Evolutionary conservation across 2,797 vertebrate genomes (phyloP).

Genomic region (Gouania willdenowi): DNA sequence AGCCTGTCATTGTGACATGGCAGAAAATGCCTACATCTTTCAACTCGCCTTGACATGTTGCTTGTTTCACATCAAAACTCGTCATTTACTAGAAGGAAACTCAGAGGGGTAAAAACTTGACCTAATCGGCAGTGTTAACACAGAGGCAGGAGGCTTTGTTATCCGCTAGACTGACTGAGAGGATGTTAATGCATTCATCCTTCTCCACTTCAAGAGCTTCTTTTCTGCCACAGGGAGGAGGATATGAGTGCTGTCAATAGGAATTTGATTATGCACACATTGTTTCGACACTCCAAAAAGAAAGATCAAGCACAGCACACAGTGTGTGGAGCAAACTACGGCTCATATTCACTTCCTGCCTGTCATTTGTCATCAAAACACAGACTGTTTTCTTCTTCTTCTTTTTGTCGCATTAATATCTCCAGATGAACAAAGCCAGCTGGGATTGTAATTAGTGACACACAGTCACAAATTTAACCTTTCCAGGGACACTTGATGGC

Average conservation of each 20-base stretch:
- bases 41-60: constrained; percentile 99
- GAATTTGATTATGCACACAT: constrained; percentile 81
- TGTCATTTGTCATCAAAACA: constrained; percentile 80
- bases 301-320: constrained; percentile 64
- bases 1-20: constrained; percentile 99
- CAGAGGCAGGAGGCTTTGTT: constrained; percentile 95
- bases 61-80: constrained; percentile 99
- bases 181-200: constrained; percentile 99
- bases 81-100: constrained; percentile 99
- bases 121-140: constrained; percentile 99
- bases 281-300: constrained; percentile 68
- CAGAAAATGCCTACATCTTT: constrained; percentile 99
- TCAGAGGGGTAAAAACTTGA: constrained; percentile 99
- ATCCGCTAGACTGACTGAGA: constrained; percentile 93
- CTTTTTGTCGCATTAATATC: constrained; percentile 78
- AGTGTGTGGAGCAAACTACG: constrained; percentile 48
- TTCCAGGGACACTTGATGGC: constrained; percentile 76
- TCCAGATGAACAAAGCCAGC: constrained; percentile 81
- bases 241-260: constrained; percentile 80
- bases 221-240: constrained; percentile 69
- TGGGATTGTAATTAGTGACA: constrained; percentile 82
- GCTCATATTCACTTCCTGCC: constrained; percentile 58
- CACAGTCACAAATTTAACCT: constrained; percentile 81
- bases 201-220: constrained; percentile 75
- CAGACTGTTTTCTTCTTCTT: constrained; percentile 75